These are phyloP conservation scores for Amblyopsis rosae DNA, from an alignment of 2,113 vertebrate genomes.

Conservation along the genomic window DNA sequence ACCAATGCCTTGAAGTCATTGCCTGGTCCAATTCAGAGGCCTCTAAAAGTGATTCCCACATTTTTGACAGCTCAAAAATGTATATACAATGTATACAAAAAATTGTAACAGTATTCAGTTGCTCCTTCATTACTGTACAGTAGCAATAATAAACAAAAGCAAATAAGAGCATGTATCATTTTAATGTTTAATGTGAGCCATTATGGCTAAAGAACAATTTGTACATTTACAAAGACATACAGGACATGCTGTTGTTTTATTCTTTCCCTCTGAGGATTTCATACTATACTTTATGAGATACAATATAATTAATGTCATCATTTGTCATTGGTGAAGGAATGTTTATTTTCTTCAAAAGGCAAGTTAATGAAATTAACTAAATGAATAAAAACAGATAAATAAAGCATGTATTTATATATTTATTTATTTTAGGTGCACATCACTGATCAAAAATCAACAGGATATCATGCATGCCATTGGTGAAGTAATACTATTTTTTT, in stretches of 20 bases:
- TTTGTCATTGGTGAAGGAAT: background rate
- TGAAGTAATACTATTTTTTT: background rate
- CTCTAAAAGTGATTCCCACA: background rate
- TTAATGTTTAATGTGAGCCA: constrained; percentile 5
- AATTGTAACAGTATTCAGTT: too few relatives aligned
- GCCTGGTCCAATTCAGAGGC: background rate
- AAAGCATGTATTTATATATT: too few relatives aligned
- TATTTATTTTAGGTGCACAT: background rate
- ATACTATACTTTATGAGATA: too few relatives aligned
- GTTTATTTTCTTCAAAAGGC: too few relatives aligned
- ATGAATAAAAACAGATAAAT: too few relatives aligned
- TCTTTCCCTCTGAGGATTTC: background rate
- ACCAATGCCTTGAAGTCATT: background rate
- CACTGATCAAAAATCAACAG: constrained; percentile 15
- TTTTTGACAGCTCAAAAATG: too few relatives aligned
- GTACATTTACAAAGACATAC: background rate
- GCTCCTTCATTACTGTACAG: too few relatives aligned
- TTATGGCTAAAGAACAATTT: background rate
- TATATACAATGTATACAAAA: too few relatives aligned
- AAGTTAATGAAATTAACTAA: too few relatives aligned
- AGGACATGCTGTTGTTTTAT: constrained; percentile 5
- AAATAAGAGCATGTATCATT: background rate
- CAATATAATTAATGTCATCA: background rate
- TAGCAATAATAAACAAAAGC: too few relatives aligned
- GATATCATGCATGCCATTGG: constrained; percentile 30